A percentile compares a stretch with the other conserved stretches of the same genome.
Conservation (phyloP, 2,797 vertebrate species). For the Gymnoscopelus braueri region DNA sequence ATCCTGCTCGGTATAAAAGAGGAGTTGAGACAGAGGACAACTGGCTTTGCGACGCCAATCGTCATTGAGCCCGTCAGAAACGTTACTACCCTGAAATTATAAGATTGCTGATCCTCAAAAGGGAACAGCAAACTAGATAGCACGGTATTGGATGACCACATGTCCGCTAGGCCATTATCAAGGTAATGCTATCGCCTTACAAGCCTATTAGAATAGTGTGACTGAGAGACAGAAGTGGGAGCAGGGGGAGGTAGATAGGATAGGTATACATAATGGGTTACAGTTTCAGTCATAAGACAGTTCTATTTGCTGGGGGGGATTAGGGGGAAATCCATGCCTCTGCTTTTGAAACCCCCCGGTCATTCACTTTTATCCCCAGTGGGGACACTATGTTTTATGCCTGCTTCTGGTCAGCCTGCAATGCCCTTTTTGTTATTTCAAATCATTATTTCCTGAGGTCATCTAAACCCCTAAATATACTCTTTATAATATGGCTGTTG, state of each 20-base stretch:
- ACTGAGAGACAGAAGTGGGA: slow-evolving; percentile 10
- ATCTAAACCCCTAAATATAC: too few species aligned
- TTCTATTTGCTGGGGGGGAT: too few species aligned
- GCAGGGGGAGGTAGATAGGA: slow-evolving; percentile 14
- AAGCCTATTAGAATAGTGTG: slow-evolving; percentile 49
- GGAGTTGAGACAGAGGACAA: slow-evolving; percentile 48
- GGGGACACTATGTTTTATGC: too few species aligned
- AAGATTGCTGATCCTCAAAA: slow-evolving; percentile 53
- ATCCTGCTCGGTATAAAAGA: slow-evolving; percentile 55
- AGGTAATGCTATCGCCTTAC: slow-evolving; percentile 72
- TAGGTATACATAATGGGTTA: slow-evolving; percentile 11
- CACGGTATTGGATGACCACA: slow-evolving; percentile 74
- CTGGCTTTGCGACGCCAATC: slow-evolving; percentile 48
- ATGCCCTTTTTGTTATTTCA: too few species aligned
- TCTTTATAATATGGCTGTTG: too few species aligned
- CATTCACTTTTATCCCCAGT: too few species aligned
- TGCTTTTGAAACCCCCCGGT: too few species aligned
- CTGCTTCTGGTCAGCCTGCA: too few species aligned
- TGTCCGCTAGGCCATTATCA: slow-evolving; percentile 67
- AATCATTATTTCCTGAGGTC: too few species aligned
- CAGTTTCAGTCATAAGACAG: slow-evolving; percentile 10
- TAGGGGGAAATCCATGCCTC: too few species aligned
- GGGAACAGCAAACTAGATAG: slow-evolving; percentile 55
- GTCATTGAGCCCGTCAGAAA: slow-evolving; percentile 67
- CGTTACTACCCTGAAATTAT: slow-evolving; percentile 68